Base-by-base conservation (phyloP, 2,113 vertebrate species). In the Puffinus mauretanicus region DNA sequence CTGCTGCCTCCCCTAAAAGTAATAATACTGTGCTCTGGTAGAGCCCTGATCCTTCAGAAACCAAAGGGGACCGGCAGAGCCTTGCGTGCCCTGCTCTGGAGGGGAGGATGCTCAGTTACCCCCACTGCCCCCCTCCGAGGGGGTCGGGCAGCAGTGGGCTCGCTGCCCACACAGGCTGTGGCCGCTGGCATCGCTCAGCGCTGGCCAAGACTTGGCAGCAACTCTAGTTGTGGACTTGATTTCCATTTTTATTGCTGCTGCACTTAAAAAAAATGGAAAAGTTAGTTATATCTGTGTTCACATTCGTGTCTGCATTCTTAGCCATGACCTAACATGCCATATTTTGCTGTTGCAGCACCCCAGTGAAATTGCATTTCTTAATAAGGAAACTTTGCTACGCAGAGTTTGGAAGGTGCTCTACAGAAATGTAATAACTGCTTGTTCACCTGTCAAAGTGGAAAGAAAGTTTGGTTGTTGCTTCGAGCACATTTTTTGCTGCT, bases 171-270 rank as follows among this genome's bases (percentile, higher is more conserved):
- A 0, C 0, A 4, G 42, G 61, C 67, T 34, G 47, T 19, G 71
- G 38, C 80, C 9, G 4, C 60, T 26, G 58, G 72, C 9, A 2
- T 4, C 3, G 3, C 73, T 10, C 60, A 29, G 15, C 0, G 8
- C 62, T 20, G 62, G 87, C 73, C 81, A 54, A 46, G 60, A 3
- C 57, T 54, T 36, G 77, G 69, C 75, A 90, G 29, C 44, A 67
- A 0, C 58, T 71, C n/a, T 2, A 24, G 27, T 42, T 76, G 61
- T 67, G 57, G 67, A 11, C 36, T 86, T 21, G 25, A 95, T 96
- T 94, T 97, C 79, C 95, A 90, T 87, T 38, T 66, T 96, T 93
- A 96, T 96, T 96, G 77, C 80, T 90, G 75, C 88, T 65, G 66
- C 36, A 24, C 32, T 93, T 86, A 47, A 69, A 34, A 42, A 66